Evolutionary conservation across 1,140 invertebrate species (phyloP).

Genomic region (Bombus soroeensis): DNA sequence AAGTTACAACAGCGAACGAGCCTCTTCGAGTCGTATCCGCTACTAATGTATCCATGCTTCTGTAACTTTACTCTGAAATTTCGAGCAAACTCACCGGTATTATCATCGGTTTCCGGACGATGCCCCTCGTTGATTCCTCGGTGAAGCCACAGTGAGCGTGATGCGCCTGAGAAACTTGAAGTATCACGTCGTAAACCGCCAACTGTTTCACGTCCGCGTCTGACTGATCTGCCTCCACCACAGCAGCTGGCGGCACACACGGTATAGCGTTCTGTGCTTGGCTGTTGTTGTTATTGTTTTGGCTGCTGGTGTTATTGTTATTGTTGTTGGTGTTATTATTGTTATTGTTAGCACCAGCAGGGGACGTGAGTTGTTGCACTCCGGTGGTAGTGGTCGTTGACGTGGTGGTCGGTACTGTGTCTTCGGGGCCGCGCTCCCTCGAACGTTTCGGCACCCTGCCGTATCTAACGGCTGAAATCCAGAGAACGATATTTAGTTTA

Average conservation of each 20-base stretch:
- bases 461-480: constrained; percentile 94
- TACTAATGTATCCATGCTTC: not conserved
- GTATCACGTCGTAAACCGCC: constrained; percentile 93
- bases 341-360: constrained; percentile 61
- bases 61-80: not conserved
- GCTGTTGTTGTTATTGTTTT: constrained; percentile 68
- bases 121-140: constrained; percentile 90
- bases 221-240: constrained; percentile 79
- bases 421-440: constrained; percentile 88
- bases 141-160: constrained; percentile 95
- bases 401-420: constrained; percentile 76
- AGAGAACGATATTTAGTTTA: not conserved
- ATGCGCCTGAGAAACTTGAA: constrained; percentile 95
- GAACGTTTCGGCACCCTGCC: constrained; percentile 97
- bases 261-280: constrained; percentile 73
- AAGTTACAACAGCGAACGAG: not conserved
- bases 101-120: constrained; percentile 89
- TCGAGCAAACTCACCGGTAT: constrained; percentile 84
- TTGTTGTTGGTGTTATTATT: constrained; percentile 68
- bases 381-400: constrained; percentile 75
- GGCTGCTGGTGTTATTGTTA: constrained; percentile 67
- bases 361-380: constrained; percentile 72
- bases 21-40: not conserved
- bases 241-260: constrained; percentile 76
- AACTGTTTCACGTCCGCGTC: constrained; percentile 85